Evolutionary conservation across 2,888 invertebrate species (phyloP), one percentile per base, ranked within the genome.

Genomic region (Pegoplata infirma): DNA sequence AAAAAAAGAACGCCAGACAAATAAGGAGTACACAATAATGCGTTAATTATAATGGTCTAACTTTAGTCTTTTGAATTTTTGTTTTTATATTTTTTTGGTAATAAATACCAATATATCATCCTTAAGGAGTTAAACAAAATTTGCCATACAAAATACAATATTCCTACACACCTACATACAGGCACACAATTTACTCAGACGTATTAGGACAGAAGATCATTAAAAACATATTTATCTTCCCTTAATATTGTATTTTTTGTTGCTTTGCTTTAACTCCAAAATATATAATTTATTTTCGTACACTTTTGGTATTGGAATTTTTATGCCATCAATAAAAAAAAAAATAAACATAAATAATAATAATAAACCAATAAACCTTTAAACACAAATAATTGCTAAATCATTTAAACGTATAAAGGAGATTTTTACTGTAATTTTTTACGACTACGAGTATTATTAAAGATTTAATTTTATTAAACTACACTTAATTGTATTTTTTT

Each of bases 181-280:
- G 19, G 3, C 46, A 59, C 32, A 46, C n/a, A n/a, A n/a, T 6
- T 16, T 46, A 32, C 16, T 21, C 47, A 47, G 47, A 49, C 21
- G 14, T 6, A 36, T 19, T 73, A 51, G 17, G 51, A 64, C 72
- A 64, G 64, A n/a, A 73, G 64, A 64, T 73, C 72, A 73, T 73
- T 73, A 73, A 73, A 64, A 73, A 73, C 72, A 17, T 58, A 73
- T 73, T 73, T 73, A 64, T 73, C 56, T 64, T 64, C 21, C n/a
- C n/a, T n/a, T n/a, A n/a, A n/a, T n/a, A n/a, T n/a, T n/a, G n/a
- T n/a, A n/a, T n/a, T n/a, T n/a, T n/a, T n/a, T 12, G 7, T n/a
- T 5, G 6, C 12, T 28, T 40, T 46, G 14, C 58, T 49, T 56
- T 19, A 14, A 19, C 25, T 16, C 16, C 7, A 28, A 25, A 16